These are phyloP conservation scores for Polydrusus cervinus DNA, from an alignment of 2,888 invertebrate genomes.

Conservation along the genomic window DNA sequence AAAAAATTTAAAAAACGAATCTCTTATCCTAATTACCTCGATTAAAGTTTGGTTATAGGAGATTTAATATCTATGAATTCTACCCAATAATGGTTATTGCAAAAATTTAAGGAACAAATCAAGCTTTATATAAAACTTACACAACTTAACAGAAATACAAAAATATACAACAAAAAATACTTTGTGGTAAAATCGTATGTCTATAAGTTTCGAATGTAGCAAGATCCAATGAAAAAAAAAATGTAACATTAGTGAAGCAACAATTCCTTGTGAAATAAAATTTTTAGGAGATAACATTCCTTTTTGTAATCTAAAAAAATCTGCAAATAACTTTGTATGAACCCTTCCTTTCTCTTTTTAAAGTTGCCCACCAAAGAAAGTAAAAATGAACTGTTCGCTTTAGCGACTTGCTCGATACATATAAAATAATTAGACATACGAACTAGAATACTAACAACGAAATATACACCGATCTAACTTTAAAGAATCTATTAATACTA, in stretches of 20 bases:
- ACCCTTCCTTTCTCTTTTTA: too few relatives aligned
- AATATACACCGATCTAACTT: constrained; percentile 2
- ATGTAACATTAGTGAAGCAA: too few relatives aligned
- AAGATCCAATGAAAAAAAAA: too few relatives aligned
- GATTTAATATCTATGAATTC: neutral
- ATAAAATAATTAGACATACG: neutral
- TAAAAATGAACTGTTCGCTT: neutral
- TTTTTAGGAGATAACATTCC: too few relatives aligned
- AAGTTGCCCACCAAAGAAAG: too few relatives aligned
- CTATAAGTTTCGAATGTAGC: neutral
- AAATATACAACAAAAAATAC: constrained; percentile 22
- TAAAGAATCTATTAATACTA: constrained; percentile 12
- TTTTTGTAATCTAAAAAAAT: too few relatives aligned
- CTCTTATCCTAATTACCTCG: too few relatives aligned
- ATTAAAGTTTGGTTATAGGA: neutral
- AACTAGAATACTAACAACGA: constrained; percentile 11
- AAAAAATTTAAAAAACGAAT: too few relatives aligned
- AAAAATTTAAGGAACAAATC: constrained; percentile 5
- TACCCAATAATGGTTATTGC: neutral
- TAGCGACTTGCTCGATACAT: neutral
- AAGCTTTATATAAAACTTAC: neutral
- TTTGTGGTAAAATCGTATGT: neutral
- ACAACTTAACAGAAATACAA: neutral
- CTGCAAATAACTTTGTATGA: too few relatives aligned
- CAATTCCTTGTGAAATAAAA: too few relatives aligned